These are phyloP conservation scores for Phyllostomus hastatus DNA, from an alignment of 2,113 vertebrate species.

Conservation along the genomic window DNA sequence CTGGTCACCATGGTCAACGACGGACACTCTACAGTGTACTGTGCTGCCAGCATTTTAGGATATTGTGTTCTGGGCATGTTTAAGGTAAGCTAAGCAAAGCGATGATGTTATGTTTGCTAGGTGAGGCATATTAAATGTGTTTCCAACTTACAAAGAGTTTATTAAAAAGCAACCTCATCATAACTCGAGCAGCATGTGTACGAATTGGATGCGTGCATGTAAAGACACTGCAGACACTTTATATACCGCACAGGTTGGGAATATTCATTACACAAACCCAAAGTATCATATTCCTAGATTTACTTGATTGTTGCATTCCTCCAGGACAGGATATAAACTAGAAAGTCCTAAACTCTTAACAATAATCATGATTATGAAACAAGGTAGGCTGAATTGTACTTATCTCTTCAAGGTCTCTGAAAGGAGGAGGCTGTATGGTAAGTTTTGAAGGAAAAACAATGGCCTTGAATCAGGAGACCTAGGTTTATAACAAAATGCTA, in stretches of 20 bases:
- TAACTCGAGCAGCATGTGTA: not conserved
- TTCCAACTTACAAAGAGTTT: not conserved
- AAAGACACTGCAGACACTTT: not conserved
- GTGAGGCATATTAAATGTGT: not conserved
- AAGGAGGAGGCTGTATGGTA: not conserved
- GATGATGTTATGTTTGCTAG: not conserved
- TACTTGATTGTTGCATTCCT: not conserved
- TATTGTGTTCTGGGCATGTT: not conserved
- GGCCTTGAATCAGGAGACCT: not conserved
- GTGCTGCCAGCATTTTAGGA: not conserved
- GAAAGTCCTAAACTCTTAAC: not conserved
- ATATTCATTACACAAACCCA: not conserved
- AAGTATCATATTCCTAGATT: not conserved
- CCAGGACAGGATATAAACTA: not conserved
- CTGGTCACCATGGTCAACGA: not conserved
- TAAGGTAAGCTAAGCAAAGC: not conserved
- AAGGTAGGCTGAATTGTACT: not conserved
- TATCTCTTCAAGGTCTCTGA: not conserved
- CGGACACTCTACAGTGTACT: not conserved
- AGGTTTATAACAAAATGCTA: not conserved
- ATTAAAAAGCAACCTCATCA: not conserved
- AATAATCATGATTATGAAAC: not conserved
- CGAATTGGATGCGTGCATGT: not conserved
- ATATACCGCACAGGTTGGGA: not conserved
- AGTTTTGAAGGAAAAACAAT: not conserved